A percentile compares a stretch with the other conserved stretches of the same genome.
Conservation (phyloP, 1,140 invertebrate genomes). For the Heterodera carotae region DNA sequence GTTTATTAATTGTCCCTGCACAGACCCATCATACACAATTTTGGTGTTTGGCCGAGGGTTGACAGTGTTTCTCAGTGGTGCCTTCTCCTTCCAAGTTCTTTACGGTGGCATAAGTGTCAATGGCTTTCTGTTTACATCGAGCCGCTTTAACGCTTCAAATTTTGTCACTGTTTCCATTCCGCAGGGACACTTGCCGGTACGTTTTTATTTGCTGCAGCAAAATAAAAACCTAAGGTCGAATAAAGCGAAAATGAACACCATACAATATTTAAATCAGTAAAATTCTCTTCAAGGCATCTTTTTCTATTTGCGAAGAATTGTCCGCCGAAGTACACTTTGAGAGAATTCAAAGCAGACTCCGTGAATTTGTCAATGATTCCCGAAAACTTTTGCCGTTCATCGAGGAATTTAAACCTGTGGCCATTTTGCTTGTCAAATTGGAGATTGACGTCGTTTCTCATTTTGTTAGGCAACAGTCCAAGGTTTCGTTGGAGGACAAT, state of each 20-base stretch:
- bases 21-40: constrained; percentile 25
- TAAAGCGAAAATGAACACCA: no score
- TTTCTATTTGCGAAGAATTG: constrained; percentile 9
- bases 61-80: constrained; percentile 27
- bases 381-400: constrained; percentile 5
- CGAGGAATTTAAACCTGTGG: constrained; percentile 1
- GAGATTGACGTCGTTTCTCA: constrained; percentile 19
- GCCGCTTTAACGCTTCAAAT: constrained; percentile 32
- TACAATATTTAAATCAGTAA: no score
- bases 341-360: constrained; percentile 21
- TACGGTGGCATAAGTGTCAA: constrained; percentile 32
- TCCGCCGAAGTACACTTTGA: constrained; percentile 24
- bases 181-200: constrained; percentile 29
- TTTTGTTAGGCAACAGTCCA: constrained; percentile 19
- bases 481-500: not conserved
- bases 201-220: constrained; percentile 19
- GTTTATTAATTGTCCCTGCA: constrained; percentile 21
- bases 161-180: constrained; percentile 29
- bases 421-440: constrained; percentile 23
- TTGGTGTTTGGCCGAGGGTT: constrained; percentile 14
- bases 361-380: constrained; percentile 28
- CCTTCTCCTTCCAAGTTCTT: constrained; percentile 40
- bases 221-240: not conserved
- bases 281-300: constrained; percentile 19
- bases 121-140: constrained; percentile 29